Conservation (phyloP, 2,888 invertebrate genomes). For the Euclidia mi region DNA sequence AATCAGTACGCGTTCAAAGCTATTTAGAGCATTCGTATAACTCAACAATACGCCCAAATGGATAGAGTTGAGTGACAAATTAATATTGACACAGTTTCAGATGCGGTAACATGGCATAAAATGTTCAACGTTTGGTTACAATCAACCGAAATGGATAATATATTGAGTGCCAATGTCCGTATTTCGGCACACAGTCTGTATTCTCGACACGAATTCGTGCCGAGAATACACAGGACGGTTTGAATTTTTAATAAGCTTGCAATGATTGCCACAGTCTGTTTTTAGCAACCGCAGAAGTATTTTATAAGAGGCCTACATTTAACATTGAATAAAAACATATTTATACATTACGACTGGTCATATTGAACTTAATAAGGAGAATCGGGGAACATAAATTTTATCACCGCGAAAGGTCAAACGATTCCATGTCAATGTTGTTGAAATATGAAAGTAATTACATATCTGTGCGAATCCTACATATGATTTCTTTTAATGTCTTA, state of each 20-base stretch:
- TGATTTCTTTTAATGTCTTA: slow-evolving; percentile 34
- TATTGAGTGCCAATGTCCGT: slow-evolving; percentile 38
- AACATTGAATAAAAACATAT: slow-evolving; percentile 34
- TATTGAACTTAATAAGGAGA: slow-evolving; percentile 39
- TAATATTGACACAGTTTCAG: slow-evolving; percentile 26
- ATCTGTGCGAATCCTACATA: slow-evolving; percentile 7
- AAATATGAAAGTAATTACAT: slow-evolving; percentile 34
- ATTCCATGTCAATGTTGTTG: slow-evolving; percentile 24
- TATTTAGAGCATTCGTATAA: slow-evolving; percentile 16
- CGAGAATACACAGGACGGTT: slow-evolving; percentile 48
- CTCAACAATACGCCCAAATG: slow-evolving; percentile 11
- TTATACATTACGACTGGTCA: slow-evolving; percentile 31
- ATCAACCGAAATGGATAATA: slow-evolving; percentile 41
- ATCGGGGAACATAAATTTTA: slow-evolving; percentile 36
- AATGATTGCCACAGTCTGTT: slow-evolving; percentile 35
- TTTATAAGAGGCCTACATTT: slow-evolving; percentile 26
- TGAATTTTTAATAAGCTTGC: slow-evolving; percentile 13
- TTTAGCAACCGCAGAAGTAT: background rate
- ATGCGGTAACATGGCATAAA: slow-evolving; percentile 28
- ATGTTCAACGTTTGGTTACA: slow-evolving; percentile 25
- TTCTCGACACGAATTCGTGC: slow-evolving; percentile 54
- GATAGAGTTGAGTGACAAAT: slow-evolving; percentile 11
- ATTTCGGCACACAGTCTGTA: slow-evolving; percentile 44
- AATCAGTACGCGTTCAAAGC: slow-evolving; percentile 7
- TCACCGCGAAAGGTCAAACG: slow-evolving; percentile 41